Evolutionary conservation across 2,888 invertebrate genomes (phyloP).

Genomic region (Eugnorisma glareosa): DNA sequence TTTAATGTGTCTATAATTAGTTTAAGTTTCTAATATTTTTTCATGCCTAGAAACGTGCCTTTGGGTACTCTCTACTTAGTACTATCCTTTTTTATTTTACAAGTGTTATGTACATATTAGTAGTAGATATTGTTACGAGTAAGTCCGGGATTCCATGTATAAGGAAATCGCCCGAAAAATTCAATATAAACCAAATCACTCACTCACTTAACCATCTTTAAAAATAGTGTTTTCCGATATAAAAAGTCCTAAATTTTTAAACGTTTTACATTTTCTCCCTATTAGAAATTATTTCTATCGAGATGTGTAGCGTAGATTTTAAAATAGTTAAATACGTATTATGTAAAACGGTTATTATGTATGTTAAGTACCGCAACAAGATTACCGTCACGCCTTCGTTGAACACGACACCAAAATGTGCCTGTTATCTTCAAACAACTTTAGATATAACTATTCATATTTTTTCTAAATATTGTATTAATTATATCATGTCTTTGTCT

Average conservation of each 20-base stretch:
- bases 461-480: slow-evolving; percentile 51
- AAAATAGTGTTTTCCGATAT: slow-evolving; percentile 46
- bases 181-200: slow-evolving; percentile 69
- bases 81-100: slow-evolving; percentile 67
- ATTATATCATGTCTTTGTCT: slow-evolving; percentile 31
- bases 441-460: slow-evolving; percentile 38
- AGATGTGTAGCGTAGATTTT: slow-evolving; percentile 31
- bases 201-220: slow-evolving; percentile 57
- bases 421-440: slow-evolving; percentile 23
- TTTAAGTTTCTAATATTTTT: slow-evolving; percentile 66
- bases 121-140: slow-evolving; percentile 79
- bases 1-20: slow-evolving; percentile 71
- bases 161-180: slow-evolving; percentile 56
- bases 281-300: slow-evolving; percentile 30
- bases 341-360: slow-evolving; percentile 2
- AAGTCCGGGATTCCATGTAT: slow-evolving; percentile 65
- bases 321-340: slow-evolving; percentile 9
- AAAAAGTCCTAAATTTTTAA: slow-evolving; percentile 31
- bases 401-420: slow-evolving; percentile 23
- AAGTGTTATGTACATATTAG: slow-evolving; percentile 87
- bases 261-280: slow-evolving; percentile 21
- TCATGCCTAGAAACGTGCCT: slow-evolving; percentile 62
- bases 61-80: slow-evolving; percentile 70
- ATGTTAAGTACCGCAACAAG: slow-evolving; percentile 11
- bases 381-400: slow-evolving; percentile 29